A percentile compares a stretch with the other conserved stretches of the same genome.
Evolutionary conservation across 2,113 vertebrate species (phyloP).

Genomic region (Romanogobio albipinnatus): DNA sequence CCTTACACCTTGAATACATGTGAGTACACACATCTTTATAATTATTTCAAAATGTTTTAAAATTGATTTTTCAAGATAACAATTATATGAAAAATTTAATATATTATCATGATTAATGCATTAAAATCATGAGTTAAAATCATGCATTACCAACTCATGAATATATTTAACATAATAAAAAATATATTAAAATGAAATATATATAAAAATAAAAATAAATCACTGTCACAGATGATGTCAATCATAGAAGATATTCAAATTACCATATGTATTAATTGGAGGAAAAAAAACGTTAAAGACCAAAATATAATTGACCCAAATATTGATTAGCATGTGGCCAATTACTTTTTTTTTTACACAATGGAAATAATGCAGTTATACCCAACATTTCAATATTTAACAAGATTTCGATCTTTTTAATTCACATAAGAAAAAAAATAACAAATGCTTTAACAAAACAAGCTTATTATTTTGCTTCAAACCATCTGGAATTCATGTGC

Average conservation of each 20-base stretch:
- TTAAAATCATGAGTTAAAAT: too few relatives aligned
- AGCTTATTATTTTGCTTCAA: background rate
- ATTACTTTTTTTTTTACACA: background rate
- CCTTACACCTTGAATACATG: too few relatives aligned
- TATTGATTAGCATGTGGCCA: background rate
- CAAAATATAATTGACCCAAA: background rate
- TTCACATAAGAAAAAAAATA: background rate
- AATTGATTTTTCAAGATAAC: too few relatives aligned
- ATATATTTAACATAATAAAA: background rate
- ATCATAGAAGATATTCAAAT: background rate
- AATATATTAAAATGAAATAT: background rate
- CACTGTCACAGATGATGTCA: background rate
- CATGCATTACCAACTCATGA: background rate
- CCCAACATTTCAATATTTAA: background rate
- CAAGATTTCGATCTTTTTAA: background rate
- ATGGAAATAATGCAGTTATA: background rate
- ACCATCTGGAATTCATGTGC: background rate
- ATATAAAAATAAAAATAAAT: background rate
- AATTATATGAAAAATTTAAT: too few relatives aligned
- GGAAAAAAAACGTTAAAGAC: background rate
- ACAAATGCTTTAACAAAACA: background rate
- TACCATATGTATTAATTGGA: too few relatives aligned
- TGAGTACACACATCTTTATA: too few relatives aligned
- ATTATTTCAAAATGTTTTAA: too few relatives aligned
- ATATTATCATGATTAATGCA: too few relatives aligned